phyloP scores from a whole-genome alignment of 1,140 invertebrate genomes.

The Dendroctonus valens region DNA sequence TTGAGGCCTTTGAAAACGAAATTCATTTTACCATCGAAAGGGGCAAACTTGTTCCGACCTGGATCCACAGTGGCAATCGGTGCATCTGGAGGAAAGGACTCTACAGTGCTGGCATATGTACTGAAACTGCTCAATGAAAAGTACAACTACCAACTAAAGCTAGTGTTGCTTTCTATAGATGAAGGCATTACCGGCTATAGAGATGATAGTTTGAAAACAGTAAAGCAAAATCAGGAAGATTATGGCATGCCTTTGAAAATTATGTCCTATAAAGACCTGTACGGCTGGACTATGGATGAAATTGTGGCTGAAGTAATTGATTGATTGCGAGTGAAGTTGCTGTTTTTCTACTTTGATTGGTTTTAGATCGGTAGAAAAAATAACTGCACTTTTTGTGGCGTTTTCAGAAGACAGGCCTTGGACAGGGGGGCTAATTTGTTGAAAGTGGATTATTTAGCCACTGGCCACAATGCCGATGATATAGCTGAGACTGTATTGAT shows the following conservation, averaged over 20 bases:
- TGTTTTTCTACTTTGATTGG: conserved; percentile 8
- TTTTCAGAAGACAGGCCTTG: conserved; percentile 93
- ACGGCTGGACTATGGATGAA: conserved; percentile 99
- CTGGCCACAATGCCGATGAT: conserved; percentile 99
- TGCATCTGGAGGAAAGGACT: conserved; percentile 98
- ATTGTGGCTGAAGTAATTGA: conserved; percentile 78
- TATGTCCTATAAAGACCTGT: conserved; percentile 96
- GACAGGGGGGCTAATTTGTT: conserved; percentile 89
- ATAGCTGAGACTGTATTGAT: conserved; percentile 98
- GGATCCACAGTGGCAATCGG: conserved; percentile 92
- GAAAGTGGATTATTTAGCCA: conserved; percentile 90
- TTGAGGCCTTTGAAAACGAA: conserved; percentile 91
- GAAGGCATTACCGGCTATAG: conserved; percentile 98
- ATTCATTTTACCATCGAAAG: conserved; percentile 91
- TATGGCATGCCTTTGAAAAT: conserved; percentile 95
- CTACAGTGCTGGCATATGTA: conserved; percentile 92
- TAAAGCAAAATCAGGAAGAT: conserved; percentile 90
- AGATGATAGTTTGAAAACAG: conserved; percentile 97
- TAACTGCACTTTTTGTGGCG: conserved; percentile 99
- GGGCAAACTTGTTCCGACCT: conserved; percentile 78
- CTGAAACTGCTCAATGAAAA: conserved; percentile 90
- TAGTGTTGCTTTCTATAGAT: conserved; percentile 94
- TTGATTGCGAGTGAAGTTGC: conserved; percentile 1
- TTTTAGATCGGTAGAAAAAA: conserved; percentile 89
- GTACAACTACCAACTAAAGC: conserved; percentile 87